Conservation (phyloP, 2,888 invertebrate species). For the Acrobasis consociella region DNA sequence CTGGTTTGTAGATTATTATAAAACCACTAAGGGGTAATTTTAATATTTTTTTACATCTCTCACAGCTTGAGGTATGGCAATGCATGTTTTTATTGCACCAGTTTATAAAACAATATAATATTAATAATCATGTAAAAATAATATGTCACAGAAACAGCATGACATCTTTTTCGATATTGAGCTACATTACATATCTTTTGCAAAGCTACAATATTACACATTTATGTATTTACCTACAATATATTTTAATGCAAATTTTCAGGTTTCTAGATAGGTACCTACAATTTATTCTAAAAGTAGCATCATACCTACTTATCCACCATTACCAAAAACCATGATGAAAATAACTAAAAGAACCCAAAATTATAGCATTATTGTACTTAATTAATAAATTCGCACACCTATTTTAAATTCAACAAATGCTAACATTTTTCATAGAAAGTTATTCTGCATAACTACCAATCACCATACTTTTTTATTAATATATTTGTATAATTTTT, state of each 20-base stretch:
- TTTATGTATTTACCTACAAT: no score
- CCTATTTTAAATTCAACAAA: no score
- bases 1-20: not conserved
- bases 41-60: slow-evolving; percentile 26
- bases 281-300: no score
- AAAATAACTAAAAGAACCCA: not conserved
- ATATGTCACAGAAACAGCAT: slow-evolving; percentile 5
- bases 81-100: slow-evolving; percentile 61
- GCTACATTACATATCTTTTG: not conserved
- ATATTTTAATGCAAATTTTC: no score
- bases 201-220: not conserved
- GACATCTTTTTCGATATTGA: not conserved
- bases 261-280: no score
- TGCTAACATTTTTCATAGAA: not conserved
- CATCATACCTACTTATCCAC: no score
- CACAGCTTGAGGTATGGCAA: slow-evolving; percentile 64
- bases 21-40: not conserved
- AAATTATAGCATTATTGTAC: not conserved
- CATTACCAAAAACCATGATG: no score
- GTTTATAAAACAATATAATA: slow-evolving; percentile 23
- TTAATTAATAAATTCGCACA: not conserved
- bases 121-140: not conserved
- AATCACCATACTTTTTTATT: slow-evolving; percentile 10
- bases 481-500: not conserved
- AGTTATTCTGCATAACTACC: not conserved